Evolutionary conservation across 2,113 vertebrate genomes (phyloP).

Genomic region (Neomonachus schauinslandi): DNA sequence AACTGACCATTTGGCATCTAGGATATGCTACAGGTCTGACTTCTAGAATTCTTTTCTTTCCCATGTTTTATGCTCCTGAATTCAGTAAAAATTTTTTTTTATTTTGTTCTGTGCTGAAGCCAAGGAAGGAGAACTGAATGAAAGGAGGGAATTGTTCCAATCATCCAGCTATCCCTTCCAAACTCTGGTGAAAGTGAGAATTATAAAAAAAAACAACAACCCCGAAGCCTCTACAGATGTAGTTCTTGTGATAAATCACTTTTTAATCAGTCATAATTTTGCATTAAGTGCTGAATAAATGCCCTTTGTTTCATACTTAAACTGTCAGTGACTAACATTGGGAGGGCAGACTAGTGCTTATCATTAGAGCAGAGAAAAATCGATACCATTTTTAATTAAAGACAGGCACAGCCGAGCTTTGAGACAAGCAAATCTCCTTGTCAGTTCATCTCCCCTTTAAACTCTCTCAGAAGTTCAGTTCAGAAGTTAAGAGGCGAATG

Average conservation of each 20-base stretch:
- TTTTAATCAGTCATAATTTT: conserved; percentile 92
- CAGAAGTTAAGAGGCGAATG: conserved; percentile 67
- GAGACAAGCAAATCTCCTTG: conserved; percentile 84
- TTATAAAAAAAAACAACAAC: neutral
- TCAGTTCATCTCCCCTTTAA: conserved; percentile 81
- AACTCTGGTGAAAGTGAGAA: conserved; percentile 55
- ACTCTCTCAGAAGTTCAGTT: conserved; percentile 74
- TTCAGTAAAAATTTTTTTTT: neutral
- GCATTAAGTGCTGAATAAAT: conserved; percentile 88
- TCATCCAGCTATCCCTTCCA: conserved; percentile 51
- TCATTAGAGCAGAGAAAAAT: conserved; percentile 87
- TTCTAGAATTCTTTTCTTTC: neutral
- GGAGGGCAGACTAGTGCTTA: conserved; percentile 84
- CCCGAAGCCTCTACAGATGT: conserved; percentile 76
- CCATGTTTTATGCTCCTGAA: neutral
- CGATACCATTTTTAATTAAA: conserved; percentile 91
- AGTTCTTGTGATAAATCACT: conserved; percentile 88
- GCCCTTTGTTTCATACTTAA: conserved; percentile 90
- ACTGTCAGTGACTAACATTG: conserved; percentile 85
- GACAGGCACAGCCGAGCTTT: conserved; percentile 78
- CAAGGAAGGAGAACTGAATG: neutral
- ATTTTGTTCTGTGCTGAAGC: neutral
- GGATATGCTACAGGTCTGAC: neutral
- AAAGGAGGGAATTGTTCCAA: neutral
- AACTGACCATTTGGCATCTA: no score